phyloP scores from a whole-genome alignment of 1,140 invertebrate genomes.

The Muscidifurax raptorellus region DNA sequence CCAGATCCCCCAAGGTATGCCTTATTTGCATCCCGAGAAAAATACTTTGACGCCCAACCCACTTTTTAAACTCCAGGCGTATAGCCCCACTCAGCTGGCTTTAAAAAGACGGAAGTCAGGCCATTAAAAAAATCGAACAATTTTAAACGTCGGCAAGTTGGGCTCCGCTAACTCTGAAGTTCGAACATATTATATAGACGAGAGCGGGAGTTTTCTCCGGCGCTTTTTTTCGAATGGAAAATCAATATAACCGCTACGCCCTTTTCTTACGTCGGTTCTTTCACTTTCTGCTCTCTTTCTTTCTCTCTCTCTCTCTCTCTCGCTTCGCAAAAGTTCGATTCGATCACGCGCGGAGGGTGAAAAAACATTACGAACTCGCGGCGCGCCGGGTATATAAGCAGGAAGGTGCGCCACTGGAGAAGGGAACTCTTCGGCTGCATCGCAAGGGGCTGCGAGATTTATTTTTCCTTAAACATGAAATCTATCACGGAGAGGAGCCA shows the following conservation, averaged over 20 bases:
- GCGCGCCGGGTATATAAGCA: background rate
- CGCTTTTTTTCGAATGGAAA: too few relatives aligned
- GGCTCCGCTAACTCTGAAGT: background rate
- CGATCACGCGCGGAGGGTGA: background rate
- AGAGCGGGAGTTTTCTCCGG: background rate
- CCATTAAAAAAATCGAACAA: slow-evolving; percentile 16
- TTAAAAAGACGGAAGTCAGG: background rate
- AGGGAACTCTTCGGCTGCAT: background rate
- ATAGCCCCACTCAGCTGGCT: too few relatives aligned
- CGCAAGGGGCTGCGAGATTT: slow-evolving; percentile 59
- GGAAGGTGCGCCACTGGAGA: background rate
- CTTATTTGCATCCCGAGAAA: too few relatives aligned
- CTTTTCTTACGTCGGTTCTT: too few relatives aligned
- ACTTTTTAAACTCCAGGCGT: too few relatives aligned
- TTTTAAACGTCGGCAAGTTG: slow-evolving; percentile 9
- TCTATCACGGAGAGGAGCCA: slow-evolving; percentile 59
- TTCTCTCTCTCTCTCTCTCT: background rate
- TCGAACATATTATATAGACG: background rate
- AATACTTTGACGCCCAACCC: too few relatives aligned
- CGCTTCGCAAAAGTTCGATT: background rate
- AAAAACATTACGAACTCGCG: background rate
- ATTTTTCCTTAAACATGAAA: slow-evolving; percentile 62
- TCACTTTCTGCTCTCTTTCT: background rate
- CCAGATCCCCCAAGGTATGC: too few relatives aligned
- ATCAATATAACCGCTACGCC: too few relatives aligned